Base-by-base conservation (phyloP, 1,140 invertebrate genomes). In the Lucilia sericata region DNA sequence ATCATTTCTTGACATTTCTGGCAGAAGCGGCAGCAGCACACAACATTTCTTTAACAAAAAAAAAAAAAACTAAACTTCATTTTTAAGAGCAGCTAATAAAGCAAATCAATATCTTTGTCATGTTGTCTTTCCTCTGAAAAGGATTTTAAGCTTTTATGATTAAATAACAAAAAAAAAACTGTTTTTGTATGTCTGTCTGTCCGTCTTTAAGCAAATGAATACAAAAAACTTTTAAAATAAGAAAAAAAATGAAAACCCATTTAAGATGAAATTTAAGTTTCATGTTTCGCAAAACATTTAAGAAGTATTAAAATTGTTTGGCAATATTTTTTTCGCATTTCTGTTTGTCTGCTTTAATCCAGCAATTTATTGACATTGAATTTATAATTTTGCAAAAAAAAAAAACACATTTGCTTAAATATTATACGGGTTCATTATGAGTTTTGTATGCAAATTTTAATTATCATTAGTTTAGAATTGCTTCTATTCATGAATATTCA, bases 341-440 rank as follows among this genome's bases (percentile, higher is more conserved):
- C 10, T 42, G 42, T 42, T 70, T 70, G 65, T 10, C n/a, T 70
- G n/a, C 21, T 25, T 70, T 70, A 70, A 70, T 70, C 65, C 65
- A 70, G 21, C n/a, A 70, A 70, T 70, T 70, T 70, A 70, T 70
- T 70, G 65, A 70, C 65, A 70, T 70, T 70, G 65, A 70, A 70
- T 70, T 21, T 21, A 70, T 70, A 21, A 70, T 70, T 30, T 70
- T 70, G 2, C 19, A 25, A 70, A 21, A 70, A 21, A 70, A 70
- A 7, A 70, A 70, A 21, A 70, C 19, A 25, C 8, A 70, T 21
- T 21, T 21, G 9, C 10, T 25, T 21, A 21, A 70, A 21, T 70
- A 70, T 9, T 70, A 10, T 70, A 70, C 65, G 65, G 21, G 65
- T 70, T 70, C 19, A 70, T 70, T 70, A 70, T 70, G n/a, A 21